Conservation (phyloP, 2,888 invertebrate genomes). For the Leptura quadrifasciata region DNA sequence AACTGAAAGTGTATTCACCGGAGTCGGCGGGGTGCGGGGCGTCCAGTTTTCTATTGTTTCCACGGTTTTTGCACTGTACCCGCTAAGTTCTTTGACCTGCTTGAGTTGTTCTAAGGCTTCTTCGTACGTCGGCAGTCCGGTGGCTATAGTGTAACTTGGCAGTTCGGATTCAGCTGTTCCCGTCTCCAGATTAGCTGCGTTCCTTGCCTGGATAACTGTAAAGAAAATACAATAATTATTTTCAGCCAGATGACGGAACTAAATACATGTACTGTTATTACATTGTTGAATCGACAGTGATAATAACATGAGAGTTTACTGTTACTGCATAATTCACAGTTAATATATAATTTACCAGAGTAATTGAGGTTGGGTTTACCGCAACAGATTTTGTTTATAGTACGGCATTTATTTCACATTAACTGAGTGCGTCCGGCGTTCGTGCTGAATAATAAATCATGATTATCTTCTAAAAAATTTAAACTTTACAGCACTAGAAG, state of each 20-base stretch:
- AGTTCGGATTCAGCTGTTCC: conserved; percentile 74
- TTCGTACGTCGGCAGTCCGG: conserved; percentile 80
- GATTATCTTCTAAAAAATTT: no score
- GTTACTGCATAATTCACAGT: background rate
- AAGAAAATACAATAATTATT: conserved; percentile 42
- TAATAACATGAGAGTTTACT: background rate
- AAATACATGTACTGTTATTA: conserved; percentile 2
- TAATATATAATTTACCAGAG: background rate
- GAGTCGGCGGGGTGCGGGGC: conserved; percentile 65
- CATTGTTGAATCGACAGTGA: background rate
- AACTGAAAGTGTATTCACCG: conserved; percentile 67
- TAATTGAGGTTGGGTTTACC: background rate
- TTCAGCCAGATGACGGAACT: conserved; percentile 8
- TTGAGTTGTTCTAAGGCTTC: conserved; percentile 79
- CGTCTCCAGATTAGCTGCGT: conserved; percentile 65
- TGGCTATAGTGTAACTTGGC: conserved; percentile 80
- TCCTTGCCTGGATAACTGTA: conserved; percentile 72
- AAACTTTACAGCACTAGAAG: no score
- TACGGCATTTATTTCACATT: no score
- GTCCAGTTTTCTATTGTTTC: conserved; percentile 59
- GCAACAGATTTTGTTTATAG: background rate
- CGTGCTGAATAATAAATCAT: no score
- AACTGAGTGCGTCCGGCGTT: no score
- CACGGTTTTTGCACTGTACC: conserved; percentile 48
- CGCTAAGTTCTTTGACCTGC: conserved; percentile 67